phyloP scores from a whole-genome alignment of 2,113 vertebrate genomes.

The Actenoides hombroni region DNA sequence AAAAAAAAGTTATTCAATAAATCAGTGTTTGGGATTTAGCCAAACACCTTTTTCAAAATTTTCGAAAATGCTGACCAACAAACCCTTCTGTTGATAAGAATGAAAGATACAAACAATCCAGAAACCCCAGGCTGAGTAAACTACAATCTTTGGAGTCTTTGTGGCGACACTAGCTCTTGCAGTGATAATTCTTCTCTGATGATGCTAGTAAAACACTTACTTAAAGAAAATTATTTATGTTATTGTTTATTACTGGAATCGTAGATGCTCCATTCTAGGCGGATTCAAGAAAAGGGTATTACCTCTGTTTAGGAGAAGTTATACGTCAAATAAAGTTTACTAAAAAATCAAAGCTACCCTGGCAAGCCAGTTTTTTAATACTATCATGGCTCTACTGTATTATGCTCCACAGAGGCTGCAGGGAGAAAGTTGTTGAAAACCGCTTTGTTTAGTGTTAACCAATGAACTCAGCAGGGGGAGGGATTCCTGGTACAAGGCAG shows the following conservation, averaged over 20 bases:
- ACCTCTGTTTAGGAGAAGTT: background rate
- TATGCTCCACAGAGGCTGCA: background rate
- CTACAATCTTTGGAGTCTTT: background rate
- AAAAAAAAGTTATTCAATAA: background rate
- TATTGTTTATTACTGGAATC: background rate
- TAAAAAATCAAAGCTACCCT: background rate
- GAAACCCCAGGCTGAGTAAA: background rate
- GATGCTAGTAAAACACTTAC: background rate
- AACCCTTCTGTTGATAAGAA: background rate
- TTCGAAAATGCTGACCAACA: background rate
- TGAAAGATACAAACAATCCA: background rate
- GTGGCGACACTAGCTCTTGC: background rate
- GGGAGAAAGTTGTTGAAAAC: background rate
- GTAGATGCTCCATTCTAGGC: accelerated
- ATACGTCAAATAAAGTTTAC: background rate
- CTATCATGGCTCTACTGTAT: background rate
- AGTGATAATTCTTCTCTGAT: background rate
- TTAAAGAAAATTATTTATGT: background rate
- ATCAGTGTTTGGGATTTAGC: background rate
- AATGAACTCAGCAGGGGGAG: background rate
- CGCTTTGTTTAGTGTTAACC: slow-evolving; percentile 29
- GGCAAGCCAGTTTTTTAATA: background rate
- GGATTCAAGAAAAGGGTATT: background rate
- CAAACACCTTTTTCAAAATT: background rate
- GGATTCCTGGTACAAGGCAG: background rate